Base-by-base conservation (phyloP, 2,888 invertebrate species). In the Oegoconia quadripuncta region DNA sequence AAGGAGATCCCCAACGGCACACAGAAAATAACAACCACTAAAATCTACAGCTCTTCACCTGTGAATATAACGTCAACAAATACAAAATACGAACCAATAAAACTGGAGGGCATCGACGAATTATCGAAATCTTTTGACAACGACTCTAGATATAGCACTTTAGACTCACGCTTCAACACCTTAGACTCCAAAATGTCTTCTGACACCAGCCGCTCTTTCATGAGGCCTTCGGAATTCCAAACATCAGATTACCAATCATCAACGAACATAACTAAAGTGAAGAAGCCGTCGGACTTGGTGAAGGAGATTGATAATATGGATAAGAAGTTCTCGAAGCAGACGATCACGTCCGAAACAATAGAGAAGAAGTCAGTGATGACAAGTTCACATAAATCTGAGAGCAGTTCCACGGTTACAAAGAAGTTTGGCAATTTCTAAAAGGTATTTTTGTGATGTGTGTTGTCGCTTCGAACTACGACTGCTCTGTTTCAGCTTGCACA, bases 351-450 rank as follows among this genome's bases (percentile, higher is more conserved):
- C 31, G 92, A 92, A 48, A 90, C 91, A 0, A 90, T 91, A 12
- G 92, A 93, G 49, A 89, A 91, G 64, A 91, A 92, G 58, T 92
- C 91, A 0, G 89, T 92, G 0, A 91, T 91, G 61, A 92, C 90
- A 45, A 90, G 91, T 32, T 90, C 89, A 1, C 90, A 89, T 40
- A 90, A 89, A 44, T 89, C 89, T 0, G 90, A 90, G 44, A 80
- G 83, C 9, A 89, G 89, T 31, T 89, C 89, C 0, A 89, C 89
- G 0, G 86, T 89, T 29, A 89, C 89, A n/a, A 88, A 88, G 71
- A 88, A 88, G 45, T 88, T 88, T 37, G 88, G 88, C 43, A 88
- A 88, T 50, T 81, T 79, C 44, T 86, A 63, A 64, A 68, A 75
- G 74, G 75, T 73, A 48, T 44, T 34, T 2, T 22, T 22, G 8